Evolutionary conservation across 2,888 invertebrate genomes (phyloP).

Genomic region (Brenthis ino): DNA sequence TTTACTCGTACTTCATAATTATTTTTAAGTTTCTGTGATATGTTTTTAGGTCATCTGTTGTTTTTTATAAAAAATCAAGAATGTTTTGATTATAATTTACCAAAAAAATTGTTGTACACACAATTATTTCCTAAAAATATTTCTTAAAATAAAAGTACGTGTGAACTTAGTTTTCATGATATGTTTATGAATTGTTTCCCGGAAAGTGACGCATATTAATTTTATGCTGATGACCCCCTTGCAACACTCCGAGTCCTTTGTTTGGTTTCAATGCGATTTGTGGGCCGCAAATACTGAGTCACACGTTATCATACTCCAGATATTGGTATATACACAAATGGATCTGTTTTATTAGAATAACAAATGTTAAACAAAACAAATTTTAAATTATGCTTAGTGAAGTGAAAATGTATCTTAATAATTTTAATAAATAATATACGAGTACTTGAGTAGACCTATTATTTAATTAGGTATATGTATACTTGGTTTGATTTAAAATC

Average conservation of each 20-base stretch:
- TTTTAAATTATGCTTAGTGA: slow-evolving; percentile 4
- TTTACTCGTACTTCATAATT: not conserved
- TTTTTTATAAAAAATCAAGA: too few relatives aligned
- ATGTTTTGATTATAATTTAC: not conserved
- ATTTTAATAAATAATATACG: too few relatives aligned
- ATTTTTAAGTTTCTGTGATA: not conserved
- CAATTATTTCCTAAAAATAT: not conserved
- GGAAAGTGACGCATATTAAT: slow-evolving; percentile 66
- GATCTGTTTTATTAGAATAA: slow-evolving; percentile 37
- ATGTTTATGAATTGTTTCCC: slow-evolving; percentile 37
- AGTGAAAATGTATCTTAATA: not conserved
- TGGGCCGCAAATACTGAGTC: slow-evolving; percentile 70
- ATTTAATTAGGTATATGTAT: too few relatives aligned
- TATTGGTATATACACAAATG: slow-evolving; percentile 48
- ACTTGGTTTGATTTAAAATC: too few relatives aligned
- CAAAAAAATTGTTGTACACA: not conserved
- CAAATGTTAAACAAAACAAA: slow-evolving; percentile 26
- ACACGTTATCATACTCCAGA: slow-evolving; percentile 62
- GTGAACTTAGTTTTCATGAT: not conserved
- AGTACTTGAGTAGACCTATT: too few relatives aligned
- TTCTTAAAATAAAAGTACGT: not conserved
- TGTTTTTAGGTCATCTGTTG: too few relatives aligned
- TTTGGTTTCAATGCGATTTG: slow-evolving; percentile 65
- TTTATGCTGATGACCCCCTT: slow-evolving; percentile 65
- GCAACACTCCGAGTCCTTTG: slow-evolving; percentile 65